Evolutionary conservation across 2,797 vertebrate species (phyloP), one percentile per base, ranked within the genome.

Genomic region (Phylloscopus collybita): DNA sequence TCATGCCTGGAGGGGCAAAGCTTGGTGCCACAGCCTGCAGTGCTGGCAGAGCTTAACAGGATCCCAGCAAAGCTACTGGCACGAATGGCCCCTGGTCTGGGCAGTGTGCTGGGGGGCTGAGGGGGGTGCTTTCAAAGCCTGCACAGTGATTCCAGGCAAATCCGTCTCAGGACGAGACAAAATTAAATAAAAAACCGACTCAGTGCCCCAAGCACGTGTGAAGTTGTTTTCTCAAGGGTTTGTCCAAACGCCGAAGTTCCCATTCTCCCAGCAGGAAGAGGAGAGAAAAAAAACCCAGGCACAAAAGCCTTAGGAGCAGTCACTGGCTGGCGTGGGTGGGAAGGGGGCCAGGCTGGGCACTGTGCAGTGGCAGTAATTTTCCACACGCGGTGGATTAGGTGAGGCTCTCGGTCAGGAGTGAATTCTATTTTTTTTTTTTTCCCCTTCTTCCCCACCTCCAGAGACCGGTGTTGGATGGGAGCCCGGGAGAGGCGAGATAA

Each of bases 251-350:
- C 45, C 0, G 49, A 88, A 44, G 66, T 88, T 95, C 93, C 82
- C 82, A 67, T 92, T 95, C 92, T 88, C 93, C 62, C 80, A 93
- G 87, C 80, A 90, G 95, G 93, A 94, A 90, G 85, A 78, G 70
- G 32, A 80, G 76, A 93, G 73, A 26, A 90, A 85, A 85, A 88
- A 81, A 78, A 62, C 4, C 34, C 53, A 30, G 50, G 57, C 93
- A 95, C 89, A 92, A 95, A 94, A 94, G 81, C 65, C 49, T 54
- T 23, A 9, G 87, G 75, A 93, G 81, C 65, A 62, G 70, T 61
- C 20, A 1, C 30, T 93, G 88, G 93, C 88, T 84, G 90, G 85
- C 1, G 11, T 64, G 62, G 91, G 87, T 40, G 95, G 92, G 92
- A 94, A 75, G 74, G 62, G 78, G 90, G 95, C 82, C 85, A 94